Base-by-base conservation (phyloP, 2,888 invertebrate genomes). In the Xestobium rufovillosum region DNA sequence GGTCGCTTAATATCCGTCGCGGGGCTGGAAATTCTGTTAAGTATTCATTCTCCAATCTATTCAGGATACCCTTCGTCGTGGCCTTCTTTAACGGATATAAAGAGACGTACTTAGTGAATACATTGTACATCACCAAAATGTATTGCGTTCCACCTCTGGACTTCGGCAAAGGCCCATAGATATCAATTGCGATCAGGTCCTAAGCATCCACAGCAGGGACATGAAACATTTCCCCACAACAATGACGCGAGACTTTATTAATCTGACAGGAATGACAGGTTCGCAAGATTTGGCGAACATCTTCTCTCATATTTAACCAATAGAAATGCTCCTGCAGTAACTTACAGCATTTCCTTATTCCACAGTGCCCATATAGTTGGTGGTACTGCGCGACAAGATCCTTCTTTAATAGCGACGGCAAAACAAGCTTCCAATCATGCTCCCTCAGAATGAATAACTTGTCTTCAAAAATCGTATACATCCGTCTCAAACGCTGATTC, bases 41-140 rank as follows among this genome's bases (percentile, higher is more conserved):
- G 31, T 17, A 42, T 2, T 42, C 26, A 10, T 27, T 14, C 1
- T 26, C 8, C 8, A 43, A 30, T 14, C 30, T 13, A 2, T 34
- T 37, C 9, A 32, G 28, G 8, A 32, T 36, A 10, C 30, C 16
- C 2, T 4, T 6, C 2, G 45, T 28, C 0, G 31, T 43, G 0
- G 47, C 44, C 30, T 30, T 43, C 13, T 26, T 17, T 9, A 41
- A 2, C n/a, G 37, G 23, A 25, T 34, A 46, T 19, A 47, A 12
- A 10, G 35, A 39, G 2, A 43, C 25, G 25, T 28, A 42, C 34
- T 47, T 47, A 2, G 45, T 34, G 29, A 43, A 46, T 2, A 41
- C 15, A 14, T 45, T 41, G 2, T 38, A 3, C 3, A 41, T 25
- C 1, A 44, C 47, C 3, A 45, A 38, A 9, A 47, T 31, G 14